These are phyloP conservation scores for Drosophila sp. DNA, from an alignment of 1,140 invertebrate genomes.

Conservation along the genomic window DNA sequence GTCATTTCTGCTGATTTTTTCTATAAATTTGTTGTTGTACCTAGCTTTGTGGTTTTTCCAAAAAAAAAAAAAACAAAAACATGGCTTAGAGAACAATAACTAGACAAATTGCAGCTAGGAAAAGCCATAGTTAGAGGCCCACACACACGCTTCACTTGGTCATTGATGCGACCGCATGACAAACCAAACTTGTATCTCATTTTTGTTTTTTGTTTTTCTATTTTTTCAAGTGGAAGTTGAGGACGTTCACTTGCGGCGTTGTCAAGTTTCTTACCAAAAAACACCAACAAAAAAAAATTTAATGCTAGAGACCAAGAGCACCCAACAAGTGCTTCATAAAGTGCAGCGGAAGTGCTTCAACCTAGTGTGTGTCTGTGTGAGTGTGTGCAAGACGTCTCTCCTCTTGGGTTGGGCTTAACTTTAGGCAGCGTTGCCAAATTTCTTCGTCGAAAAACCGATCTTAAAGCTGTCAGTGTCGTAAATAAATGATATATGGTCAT, in stretches of 20 bases:
- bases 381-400: background rate
- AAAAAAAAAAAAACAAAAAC: constrained; percentile 33
- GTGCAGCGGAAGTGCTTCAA: constrained; percentile 77
- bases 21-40: constrained; percentile 43
- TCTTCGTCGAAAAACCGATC: constrained; percentile 20
- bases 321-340: constrained; percentile 59
- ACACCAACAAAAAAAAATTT: background rate
- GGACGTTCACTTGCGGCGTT: constrained; percentile 76
- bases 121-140: constrained; percentile 48
- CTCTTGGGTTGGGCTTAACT: constrained; percentile 29
- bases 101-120: constrained; percentile 61
- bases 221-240: constrained; percentile 27
- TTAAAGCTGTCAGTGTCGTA: constrained; percentile 60
- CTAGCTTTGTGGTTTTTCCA: constrained; percentile 34
- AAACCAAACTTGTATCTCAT: constrained; percentile 19
- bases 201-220: background rate
- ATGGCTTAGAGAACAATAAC: constrained; percentile 56
- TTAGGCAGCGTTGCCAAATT: constrained; percentile 15
- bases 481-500: constrained; percentile 50
- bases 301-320: constrained; percentile 2
- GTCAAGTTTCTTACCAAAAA: constrained; percentile 52
- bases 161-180: constrained; percentile 73
- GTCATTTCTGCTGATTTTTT: constrained; percentile 36
- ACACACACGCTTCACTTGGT: constrained; percentile 63
- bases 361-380: constrained; percentile 31